phyloP scores from a whole-genome alignment of 2,113 vertebrate genomes.

The Spermophilus dauricus region DNA sequence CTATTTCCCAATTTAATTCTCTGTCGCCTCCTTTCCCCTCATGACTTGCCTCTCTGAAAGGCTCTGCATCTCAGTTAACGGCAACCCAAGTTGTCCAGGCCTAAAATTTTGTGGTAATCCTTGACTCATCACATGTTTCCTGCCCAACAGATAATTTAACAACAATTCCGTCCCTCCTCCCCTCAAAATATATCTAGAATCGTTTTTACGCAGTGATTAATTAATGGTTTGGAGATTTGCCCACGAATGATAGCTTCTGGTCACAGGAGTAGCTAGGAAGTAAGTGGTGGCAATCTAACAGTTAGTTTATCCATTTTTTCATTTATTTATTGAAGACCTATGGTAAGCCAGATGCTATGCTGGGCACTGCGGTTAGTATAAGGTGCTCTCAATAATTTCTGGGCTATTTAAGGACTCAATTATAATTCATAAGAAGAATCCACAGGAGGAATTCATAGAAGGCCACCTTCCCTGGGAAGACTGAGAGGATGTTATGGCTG shows the following conservation, averaged over 20 bases:
- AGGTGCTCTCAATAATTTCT: neutral
- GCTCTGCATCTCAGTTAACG: neutral
- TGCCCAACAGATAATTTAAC: neutral
- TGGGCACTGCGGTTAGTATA: neutral
- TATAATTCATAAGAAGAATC: neutral
- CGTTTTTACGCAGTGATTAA: neutral
- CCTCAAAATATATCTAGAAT: neutral
- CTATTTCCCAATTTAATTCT: neutral
- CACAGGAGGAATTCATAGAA: neutral
- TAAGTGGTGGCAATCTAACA: neutral
- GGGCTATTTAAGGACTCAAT: neutral
- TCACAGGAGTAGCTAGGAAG: no score
- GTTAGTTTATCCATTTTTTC: neutral
- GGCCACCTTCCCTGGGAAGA: neutral
- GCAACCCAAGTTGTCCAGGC: neutral
- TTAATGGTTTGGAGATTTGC: neutral
- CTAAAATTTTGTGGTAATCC: neutral
- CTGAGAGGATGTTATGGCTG: neutral
- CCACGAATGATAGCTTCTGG: neutral
- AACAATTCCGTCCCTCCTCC: neutral
- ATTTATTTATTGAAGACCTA: neutral
- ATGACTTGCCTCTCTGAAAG: neutral
- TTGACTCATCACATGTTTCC: neutral
- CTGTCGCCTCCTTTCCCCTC: fast-evolving
- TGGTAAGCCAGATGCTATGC: neutral